Conservation (phyloP, 2,797 vertebrate species). For the Periparus ater region DNA sequence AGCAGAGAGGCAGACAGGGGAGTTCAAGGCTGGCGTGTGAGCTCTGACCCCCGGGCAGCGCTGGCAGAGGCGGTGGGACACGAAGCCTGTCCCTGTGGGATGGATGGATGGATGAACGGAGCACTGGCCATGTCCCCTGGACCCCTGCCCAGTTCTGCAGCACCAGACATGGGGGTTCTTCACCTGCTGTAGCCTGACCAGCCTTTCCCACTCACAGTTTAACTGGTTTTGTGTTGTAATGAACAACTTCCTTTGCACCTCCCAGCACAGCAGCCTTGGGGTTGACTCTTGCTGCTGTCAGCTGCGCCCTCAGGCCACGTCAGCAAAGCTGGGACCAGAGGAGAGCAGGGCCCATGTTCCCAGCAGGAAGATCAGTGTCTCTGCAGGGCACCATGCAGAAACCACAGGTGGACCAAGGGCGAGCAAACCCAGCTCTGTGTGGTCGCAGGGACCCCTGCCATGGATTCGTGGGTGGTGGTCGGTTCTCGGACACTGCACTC, state of each 20-base stretch:
- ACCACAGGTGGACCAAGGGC: accelerated
- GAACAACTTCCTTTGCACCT: neutral
- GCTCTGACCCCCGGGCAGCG: neutral
- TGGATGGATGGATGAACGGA: slow-evolving; percentile 14
- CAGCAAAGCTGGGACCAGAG: neutral
- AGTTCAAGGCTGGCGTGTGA: slow-evolving; percentile 74
- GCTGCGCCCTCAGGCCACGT: accelerated
- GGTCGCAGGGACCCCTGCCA: neutral
- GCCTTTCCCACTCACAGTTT: neutral
- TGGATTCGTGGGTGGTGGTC: accelerated
- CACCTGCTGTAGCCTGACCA: neutral
- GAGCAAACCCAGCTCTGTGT: too few species aligned
- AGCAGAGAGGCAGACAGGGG: slow-evolving; percentile 61
- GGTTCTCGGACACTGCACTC: accelerated
- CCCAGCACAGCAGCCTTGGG: neutral
- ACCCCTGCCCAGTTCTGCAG: neutral
- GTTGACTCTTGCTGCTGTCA: accelerated
- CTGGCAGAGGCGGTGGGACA: neutral
- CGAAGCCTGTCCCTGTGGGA: neutral
- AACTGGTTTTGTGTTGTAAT: neutral
- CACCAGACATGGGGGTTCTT: neutral
- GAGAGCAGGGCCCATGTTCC: neutral
- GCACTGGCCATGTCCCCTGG: neutral
- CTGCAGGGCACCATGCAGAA: neutral
- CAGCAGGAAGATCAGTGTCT: neutral